Conservation (phyloP, 2,888 invertebrate genomes). For the Corbicula japonica region DNA sequence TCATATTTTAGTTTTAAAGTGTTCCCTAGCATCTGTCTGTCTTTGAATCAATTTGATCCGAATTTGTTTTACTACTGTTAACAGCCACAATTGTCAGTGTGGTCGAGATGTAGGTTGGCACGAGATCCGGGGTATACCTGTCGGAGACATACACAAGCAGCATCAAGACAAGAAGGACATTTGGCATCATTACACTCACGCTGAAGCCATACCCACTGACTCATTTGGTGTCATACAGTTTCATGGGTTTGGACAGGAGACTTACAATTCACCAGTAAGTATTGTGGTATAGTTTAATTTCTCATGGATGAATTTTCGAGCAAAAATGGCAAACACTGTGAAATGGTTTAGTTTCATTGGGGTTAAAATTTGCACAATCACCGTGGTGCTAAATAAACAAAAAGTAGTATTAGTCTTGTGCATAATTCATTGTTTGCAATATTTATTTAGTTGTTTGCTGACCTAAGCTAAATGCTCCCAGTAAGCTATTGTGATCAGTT, state of each 20-base stretch:
- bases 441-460: no score
- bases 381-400: no score
- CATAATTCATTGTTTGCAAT: no score
- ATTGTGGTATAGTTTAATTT: no score
- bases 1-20: no score
- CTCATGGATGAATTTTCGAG: no score
- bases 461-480: no score
- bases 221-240: slow-evolving; percentile 83
- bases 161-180: slow-evolving; percentile 37
- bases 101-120: slow-evolving; percentile 66
- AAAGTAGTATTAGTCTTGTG: no score
- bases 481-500: no score
- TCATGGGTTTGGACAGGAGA: slow-evolving; percentile 83
- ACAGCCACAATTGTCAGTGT: slow-evolving; percentile 71
- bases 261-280: slow-evolving; percentile 81
- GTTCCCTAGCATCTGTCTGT: background rate
- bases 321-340: no score
- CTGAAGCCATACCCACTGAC: slow-evolving; percentile 67
- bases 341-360: no score
- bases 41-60: background rate
- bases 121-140: slow-evolving; percentile 9
- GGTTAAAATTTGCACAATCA: no score
- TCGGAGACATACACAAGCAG: slow-evolving; percentile 6
- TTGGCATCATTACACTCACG: slow-evolving; percentile 78
- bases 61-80: background rate